Percentiles rank a stretch among this genome's conserved stretches.
Evolutionary conservation across 2,113 vertebrate species (phyloP).

Genomic region (Rissa tridactyla): DNA sequence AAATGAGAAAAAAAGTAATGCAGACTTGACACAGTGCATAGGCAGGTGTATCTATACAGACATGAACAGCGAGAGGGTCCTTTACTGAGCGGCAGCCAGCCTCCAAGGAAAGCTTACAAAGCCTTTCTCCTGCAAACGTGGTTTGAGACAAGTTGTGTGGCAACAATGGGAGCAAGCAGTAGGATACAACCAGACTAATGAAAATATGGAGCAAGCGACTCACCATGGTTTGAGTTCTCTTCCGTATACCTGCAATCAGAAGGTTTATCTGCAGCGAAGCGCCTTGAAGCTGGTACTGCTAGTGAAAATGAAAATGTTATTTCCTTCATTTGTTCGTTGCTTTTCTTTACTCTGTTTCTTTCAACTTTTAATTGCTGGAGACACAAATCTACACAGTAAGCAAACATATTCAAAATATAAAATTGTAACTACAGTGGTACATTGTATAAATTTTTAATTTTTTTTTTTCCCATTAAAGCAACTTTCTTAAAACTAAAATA

Average conservation of each 20-base stretch:
- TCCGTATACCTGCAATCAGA: background rate
- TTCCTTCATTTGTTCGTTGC: background rate
- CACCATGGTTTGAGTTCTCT: background rate
- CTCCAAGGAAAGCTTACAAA: background rate
- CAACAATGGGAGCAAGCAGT: background rate
- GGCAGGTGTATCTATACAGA: background rate
- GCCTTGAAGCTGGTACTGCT: background rate
- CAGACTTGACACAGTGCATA: background rate
- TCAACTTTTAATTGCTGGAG: background rate
- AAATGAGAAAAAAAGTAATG: background rate
- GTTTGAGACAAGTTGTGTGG: background rate
- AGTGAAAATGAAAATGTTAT: background rate
- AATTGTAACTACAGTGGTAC: background rate
- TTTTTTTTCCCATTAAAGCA: background rate
- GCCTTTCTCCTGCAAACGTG: background rate
- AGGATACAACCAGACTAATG: background rate
- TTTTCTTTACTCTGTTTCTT: background rate
- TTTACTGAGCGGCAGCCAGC: background rate
- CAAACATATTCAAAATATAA: background rate
- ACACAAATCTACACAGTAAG: background rate
- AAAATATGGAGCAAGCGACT: background rate
- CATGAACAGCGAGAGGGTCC: rapidly evolving
- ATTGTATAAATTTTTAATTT: background rate
- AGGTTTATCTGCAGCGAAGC: background rate
- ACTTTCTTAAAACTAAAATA: background rate